A percentile compares a stretch with the other conserved stretches of the same genome.
These are phyloP conservation scores for Drosophila bifasciata DNA, from an alignment of 1,140 invertebrate genomes.

Conservation along the genomic window DNA sequence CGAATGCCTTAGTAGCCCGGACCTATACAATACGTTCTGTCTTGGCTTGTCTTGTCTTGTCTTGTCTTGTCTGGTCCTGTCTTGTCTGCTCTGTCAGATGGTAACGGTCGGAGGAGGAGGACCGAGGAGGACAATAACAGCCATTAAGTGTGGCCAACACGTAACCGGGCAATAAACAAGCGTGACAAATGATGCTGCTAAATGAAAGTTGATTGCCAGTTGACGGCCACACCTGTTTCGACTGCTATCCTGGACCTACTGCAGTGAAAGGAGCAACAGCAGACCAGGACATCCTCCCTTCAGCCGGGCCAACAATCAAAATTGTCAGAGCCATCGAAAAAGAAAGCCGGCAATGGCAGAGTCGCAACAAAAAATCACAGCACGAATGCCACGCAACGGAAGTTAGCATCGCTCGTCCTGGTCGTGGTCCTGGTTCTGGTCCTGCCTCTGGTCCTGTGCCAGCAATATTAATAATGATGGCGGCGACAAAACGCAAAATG, in stretches of 20 bases:
- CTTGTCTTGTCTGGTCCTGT: slow-evolving; percentile 1
- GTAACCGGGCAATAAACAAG: slow-evolving; percentile 81
- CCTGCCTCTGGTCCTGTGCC: slow-evolving; percentile 5
- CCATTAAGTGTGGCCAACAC: slow-evolving; percentile 76
- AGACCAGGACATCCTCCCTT: slow-evolving; percentile 15
- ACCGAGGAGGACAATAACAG: slow-evolving; percentile 64
- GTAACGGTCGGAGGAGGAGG: not conserved
- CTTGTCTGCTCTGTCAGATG: not conserved
- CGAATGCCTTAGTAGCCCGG: slow-evolving; percentile 13
- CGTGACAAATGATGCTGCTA: slow-evolving; percentile 82
- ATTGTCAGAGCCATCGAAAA: slow-evolving; percentile 57
- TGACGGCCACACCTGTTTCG: slow-evolving; percentile 72
- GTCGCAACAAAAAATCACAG: slow-evolving; percentile 52
- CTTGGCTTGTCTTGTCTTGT: slow-evolving; percentile 11
- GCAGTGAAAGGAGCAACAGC: slow-evolving; percentile 10
- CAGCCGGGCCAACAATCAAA: slow-evolving; percentile 61
- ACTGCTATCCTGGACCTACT: slow-evolving; percentile 25
- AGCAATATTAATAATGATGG: slow-evolving; percentile 77
- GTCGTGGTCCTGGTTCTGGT: not conserved
- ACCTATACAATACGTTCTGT: slow-evolving; percentile 18
- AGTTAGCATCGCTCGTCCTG: slow-evolving; percentile 45
- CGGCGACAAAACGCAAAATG: slow-evolving; percentile 69
- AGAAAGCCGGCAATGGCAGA: slow-evolving; percentile 19
- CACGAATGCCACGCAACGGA: slow-evolving; percentile 63
- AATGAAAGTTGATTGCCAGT: slow-evolving; percentile 82